phyloP scores from a whole-genome alignment of 30 jellyfish, hydroid and myxozoan genomes.

The Cassiopea andromeda region DNA sequence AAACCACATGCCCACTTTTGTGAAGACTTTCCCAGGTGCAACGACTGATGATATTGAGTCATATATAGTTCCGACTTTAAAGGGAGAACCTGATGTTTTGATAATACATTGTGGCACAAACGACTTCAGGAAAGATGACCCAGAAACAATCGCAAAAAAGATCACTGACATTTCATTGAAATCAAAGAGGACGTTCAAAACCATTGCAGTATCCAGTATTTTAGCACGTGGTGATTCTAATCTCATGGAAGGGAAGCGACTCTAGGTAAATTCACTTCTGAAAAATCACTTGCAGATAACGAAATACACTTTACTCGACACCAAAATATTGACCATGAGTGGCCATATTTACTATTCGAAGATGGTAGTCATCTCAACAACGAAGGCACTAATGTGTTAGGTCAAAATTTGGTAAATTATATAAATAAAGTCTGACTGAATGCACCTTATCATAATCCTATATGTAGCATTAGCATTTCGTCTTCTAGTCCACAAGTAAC shows the following conservation, averaged over 20 bases:
- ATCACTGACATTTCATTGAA: constrained; percentile 3
- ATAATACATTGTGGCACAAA: constrained; percentile 18
- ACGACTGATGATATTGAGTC: constrained; percentile 23
- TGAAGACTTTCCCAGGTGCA: constrained; percentile 48
- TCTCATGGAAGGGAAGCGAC: constrained; percentile 32
- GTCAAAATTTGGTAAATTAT: constrained; percentile 28
- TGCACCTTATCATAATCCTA: not conserved
- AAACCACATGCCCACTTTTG: constrained; percentile 3
- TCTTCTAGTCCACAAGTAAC: not conserved
- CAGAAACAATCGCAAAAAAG: constrained; percentile 33
- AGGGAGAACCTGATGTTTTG: constrained; percentile 17
- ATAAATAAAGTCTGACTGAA: constrained; percentile 10
- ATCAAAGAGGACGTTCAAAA: not conserved
- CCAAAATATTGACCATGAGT: constrained; percentile 12
- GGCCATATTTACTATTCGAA: constrained; percentile 6
- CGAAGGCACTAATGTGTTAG: constrained; percentile 42
- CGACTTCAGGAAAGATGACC: constrained; percentile 27
- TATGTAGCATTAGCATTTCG: not conserved
- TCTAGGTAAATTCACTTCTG: constrained; percentile 38
- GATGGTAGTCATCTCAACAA: constrained; percentile 34
- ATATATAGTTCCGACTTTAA: constrained; percentile 17
- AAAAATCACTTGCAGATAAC: constrained; percentile 22
- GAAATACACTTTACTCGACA: constrained; percentile 23
- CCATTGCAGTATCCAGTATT: constrained; percentile 36
- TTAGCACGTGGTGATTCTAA: constrained; percentile 23